phyloP scores from a whole-genome alignment of 2,888 invertebrate genomes.

The Nysson spinosus region DNA sequence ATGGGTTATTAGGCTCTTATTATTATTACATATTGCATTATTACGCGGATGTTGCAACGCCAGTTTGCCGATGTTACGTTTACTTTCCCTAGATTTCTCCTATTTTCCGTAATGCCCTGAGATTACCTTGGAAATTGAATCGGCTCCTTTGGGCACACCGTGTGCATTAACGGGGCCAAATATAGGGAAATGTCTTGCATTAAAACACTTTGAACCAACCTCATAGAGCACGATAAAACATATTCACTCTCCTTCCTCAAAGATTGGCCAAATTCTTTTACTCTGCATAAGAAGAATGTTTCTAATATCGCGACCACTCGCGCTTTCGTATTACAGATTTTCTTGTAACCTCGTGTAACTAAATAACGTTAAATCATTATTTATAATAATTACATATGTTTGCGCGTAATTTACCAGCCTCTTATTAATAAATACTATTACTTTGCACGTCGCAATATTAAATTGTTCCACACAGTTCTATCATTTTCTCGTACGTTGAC shows the following conservation, averaged over 20 bases:
- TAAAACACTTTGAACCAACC: constrained; percentile 2
- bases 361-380: too few species aligned
- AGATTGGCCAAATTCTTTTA: too few species aligned
- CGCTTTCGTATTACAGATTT: too few species aligned
- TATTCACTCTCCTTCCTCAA: too few species aligned
- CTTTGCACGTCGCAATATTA: too few species aligned
- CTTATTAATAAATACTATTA: too few species aligned
- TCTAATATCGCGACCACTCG: too few species aligned
- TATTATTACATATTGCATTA: constrained; percentile 55
- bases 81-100: constrained; percentile 75
- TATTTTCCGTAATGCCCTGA: constrained; percentile 71
- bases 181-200: constrained; percentile 21
- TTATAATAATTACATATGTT: too few species aligned
- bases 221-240: constrained; percentile 7
- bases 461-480: not conserved
- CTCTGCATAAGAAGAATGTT: too few species aligned
- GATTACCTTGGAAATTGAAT: constrained; percentile 74
- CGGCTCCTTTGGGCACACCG: constrained; percentile 40
- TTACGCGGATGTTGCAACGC: constrained; percentile 51
- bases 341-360: too few species aligned
- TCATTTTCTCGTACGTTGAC: not conserved
- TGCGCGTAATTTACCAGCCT: too few species aligned
- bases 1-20: constrained; percentile 40
- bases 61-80: constrained; percentile 54
- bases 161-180: constrained; percentile 34